phyloP scores from a whole-genome alignment of 2,797 vertebrate species.

The Lithobates sylvaticus region DNA sequence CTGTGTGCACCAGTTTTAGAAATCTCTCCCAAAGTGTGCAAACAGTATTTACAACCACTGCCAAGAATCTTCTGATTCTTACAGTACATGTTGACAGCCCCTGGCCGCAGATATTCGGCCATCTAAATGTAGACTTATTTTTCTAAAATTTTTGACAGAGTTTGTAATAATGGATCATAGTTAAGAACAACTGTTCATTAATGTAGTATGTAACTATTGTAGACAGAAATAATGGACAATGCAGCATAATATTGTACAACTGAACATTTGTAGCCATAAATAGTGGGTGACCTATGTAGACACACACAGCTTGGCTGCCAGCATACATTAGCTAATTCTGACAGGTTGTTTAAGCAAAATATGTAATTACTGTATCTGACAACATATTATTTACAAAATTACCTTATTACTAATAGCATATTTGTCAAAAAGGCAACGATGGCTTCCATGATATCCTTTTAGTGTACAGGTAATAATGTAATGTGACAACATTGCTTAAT shows the following conservation, averaged over 20 bases:
- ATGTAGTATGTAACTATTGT: background rate
- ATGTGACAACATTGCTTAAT: background rate
- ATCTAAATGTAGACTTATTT: background rate
- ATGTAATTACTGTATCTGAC: background rate
- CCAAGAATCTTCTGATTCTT: too few species aligned
- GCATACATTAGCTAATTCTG: background rate
- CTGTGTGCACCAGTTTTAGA: too few species aligned
- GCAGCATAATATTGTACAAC: background rate
- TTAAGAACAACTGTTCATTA: background rate
- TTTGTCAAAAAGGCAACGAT: too few species aligned
- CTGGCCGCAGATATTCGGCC: too few species aligned
- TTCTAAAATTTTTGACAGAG: background rate
- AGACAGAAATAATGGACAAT: too few species aligned
- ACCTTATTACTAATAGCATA: too few species aligned
- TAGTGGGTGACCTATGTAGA: background rate
- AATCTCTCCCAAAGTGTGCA: too few species aligned
- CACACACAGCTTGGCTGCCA: background rate
- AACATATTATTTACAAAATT: background rate
- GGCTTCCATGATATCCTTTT: background rate
- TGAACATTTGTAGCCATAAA: background rate
- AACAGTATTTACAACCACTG: too few species aligned
- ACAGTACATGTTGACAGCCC: too few species aligned
- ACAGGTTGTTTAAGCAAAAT: background rate
- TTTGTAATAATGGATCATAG: background rate
- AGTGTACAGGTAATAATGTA: background rate